Evolutionary conservation across 2,113 vertebrate species (phyloP), one percentile per base, ranked within the genome.

Genomic region (Raphicerus campestris): DNA sequence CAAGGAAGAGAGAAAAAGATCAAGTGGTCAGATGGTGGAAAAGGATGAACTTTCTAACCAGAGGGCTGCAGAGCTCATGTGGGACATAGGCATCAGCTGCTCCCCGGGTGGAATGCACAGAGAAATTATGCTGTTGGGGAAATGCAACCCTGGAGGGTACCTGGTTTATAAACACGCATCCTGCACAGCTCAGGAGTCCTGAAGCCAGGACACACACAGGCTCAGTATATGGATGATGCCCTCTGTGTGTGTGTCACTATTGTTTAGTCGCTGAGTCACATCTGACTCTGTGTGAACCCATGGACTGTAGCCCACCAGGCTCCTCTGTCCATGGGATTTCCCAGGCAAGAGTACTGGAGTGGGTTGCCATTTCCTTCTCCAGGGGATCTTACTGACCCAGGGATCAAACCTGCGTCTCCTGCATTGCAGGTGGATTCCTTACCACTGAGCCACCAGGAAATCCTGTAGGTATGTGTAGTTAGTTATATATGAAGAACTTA

Each of bases 51-150:
- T 35, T 20, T 28, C 78, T 47, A 17, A 10, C 39, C 0, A 28
- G 83, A 49, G 13, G 14, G 24, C 4, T 10, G 32, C 66, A 70
- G 66, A 70, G n/a, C n/a, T 75, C 70, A 75, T 7, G 11, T 42
- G 70, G 70, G 39, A 1, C 0, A 0, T 8, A 53, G 80, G 19
- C 1, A 6, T 22, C 0, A 0, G 45, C 56, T 0, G 6, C 14
- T 53, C 6, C 0, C 11, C 0, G 0, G 28, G 7, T 24, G 4
- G 55, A 39, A 39, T 11, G 5, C 15, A 2, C 20, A 3, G n/a
- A 4, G n/a, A 19, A 10, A 1, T 0, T 0, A 0, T 0, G 8
- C 28, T 35, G 10, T 20, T 3, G 0, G 1, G 4, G 10, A 45
- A 2, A 10, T 0, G 8, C 6, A 42, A 55, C 4, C 2, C 14